A percentile compares a stretch with the other conserved stretches of the same genome.
Evolutionary conservation across 2,797 vertebrate species (phyloP).

Genomic region (Mastacembelus armatus): DNA sequence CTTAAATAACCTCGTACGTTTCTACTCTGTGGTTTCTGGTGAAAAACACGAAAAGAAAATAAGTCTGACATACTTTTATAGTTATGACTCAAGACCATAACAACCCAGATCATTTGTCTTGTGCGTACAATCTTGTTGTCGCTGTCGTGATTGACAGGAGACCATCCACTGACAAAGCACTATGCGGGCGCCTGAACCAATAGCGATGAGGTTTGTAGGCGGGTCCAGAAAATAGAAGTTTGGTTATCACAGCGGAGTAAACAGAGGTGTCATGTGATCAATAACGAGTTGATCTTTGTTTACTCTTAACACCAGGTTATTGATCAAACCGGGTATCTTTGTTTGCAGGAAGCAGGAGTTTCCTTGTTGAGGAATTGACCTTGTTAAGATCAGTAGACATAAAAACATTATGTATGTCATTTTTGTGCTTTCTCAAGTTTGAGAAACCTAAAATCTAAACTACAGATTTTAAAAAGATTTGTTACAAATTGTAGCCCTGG

Average conservation of each 20-base stretch:
- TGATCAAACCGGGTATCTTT: too few relatives aligned
- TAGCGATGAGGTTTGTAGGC: slow-evolving; percentile 37
- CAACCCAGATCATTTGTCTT: slow-evolving; percentile 36
- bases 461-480: too few relatives aligned
- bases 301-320: too few relatives aligned
- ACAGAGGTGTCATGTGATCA: slow-evolving; percentile 76
- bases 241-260: slow-evolving; percentile 61
- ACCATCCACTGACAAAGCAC: slow-evolving; percentile 39
- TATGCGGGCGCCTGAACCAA: slow-evolving; percentile 18
- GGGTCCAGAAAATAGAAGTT: slow-evolving; percentile 11
- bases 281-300: too few relatives aligned
- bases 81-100: slow-evolving; percentile 62
- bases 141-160: slow-evolving; percentile 26
- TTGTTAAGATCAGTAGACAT: not conserved
- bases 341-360: too few relatives aligned
- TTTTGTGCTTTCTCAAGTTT: too few relatives aligned
- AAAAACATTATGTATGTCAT: too few relatives aligned
- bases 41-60: slow-evolving; percentile 23
- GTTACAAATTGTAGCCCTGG: too few relatives aligned
- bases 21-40: not conserved
- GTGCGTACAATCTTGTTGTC: slow-evolving; percentile 47
- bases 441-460: too few relatives aligned
- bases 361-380: too few relatives aligned
- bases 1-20: not conserved
- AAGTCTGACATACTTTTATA: slow-evolving; percentile 75